Evolutionary conservation across 2,888 invertebrate species (phyloP), one percentile per base, ranked within the genome.

Genomic region (Allophyes oxyacanthae): DNA sequence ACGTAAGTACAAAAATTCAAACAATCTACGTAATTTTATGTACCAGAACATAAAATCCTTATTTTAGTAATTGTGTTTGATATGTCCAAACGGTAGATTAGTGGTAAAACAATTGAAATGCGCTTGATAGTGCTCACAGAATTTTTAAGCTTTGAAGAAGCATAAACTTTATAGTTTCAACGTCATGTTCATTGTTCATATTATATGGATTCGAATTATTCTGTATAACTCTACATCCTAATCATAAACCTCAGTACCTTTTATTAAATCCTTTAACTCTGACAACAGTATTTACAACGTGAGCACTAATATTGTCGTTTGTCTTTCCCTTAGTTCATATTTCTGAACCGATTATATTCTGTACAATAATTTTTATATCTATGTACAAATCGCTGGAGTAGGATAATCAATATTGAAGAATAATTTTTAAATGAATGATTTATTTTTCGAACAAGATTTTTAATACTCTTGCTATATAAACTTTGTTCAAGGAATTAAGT

Each of bases 241-340:
- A 66, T 62, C 54, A 48, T 59, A 70, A 67, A 79, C 77, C 57
- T 86, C 84, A 87, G 84, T 87, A 81, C 85, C 75, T 55, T 74
- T 72, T 76, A 76, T 72, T 78, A 81, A 78, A 80, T 64, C 77
- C 74, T 75, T 78, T 77, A 81, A 72, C 60, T 79, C 76, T 80
- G 87, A 79, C 80, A 84, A 79, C 79, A 85, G 80, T 89, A 91
- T 90, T 73, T 90, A 91, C 89, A 89, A 73, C 69, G 77, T 87
- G 88, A 91, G 90, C 89, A 86, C 88, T 87, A 84, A 89, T 91
- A 91, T 91, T 91, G 91, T 91, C 91, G 86, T 78, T 80, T 83
- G 83, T 88, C 86, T 83, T 86, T 80, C 82, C 75, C 67, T 74
- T 72, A 81, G 74, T 78, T 82, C 75, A 79, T 76, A 73, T 65